Evolutionary conservation across 2,797 vertebrate genomes (phyloP).

Genomic region (Liparis tanakae): DNA sequence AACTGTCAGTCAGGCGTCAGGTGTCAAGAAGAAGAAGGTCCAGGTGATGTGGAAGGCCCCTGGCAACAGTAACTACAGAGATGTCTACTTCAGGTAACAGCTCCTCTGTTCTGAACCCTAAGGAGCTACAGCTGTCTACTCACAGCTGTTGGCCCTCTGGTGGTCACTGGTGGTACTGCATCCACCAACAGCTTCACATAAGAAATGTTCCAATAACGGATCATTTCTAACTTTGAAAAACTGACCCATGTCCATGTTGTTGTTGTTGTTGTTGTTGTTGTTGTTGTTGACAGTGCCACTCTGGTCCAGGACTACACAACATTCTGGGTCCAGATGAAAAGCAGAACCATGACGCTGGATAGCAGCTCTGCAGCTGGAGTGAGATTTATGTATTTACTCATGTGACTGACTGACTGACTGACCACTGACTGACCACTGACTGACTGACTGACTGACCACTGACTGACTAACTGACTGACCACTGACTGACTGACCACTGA

Average conservation of each 20-base stretch:
- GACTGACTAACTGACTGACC: too few relatives aligned
- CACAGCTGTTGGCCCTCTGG: not conserved
- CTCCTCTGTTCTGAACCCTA: too few relatives aligned
- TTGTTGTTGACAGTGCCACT: constrained; percentile 44
- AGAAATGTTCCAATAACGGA: too few relatives aligned
- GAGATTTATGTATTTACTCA: constrained; percentile 8
- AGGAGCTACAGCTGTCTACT: too few relatives aligned
- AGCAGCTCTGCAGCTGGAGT: constrained; percentile 40
- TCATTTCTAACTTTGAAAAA: not conserved
- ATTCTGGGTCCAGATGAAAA: constrained; percentile 63
- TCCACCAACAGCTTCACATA: not conserved
- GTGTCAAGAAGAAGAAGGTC: constrained; percentile 36
- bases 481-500: too few relatives aligned
- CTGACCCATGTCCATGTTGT: not conserved
- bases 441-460: too few relatives aligned
- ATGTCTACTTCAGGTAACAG: constrained; percentile 59
- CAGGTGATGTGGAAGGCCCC: constrained; percentile 64
- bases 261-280: not conserved
- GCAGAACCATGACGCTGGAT: constrained; percentile 36
- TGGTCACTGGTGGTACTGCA: not conserved
- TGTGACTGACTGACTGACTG: not conserved
- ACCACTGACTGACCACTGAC: too few relatives aligned
- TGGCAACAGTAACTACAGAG: constrained; percentile 24
- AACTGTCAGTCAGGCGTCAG: constrained; percentile 55
- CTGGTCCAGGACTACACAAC: constrained; percentile 54